Conservation (phyloP, 37 sponge, comb jelly and placozoan genomes). For the Bolinopsis microptera region DNA sequence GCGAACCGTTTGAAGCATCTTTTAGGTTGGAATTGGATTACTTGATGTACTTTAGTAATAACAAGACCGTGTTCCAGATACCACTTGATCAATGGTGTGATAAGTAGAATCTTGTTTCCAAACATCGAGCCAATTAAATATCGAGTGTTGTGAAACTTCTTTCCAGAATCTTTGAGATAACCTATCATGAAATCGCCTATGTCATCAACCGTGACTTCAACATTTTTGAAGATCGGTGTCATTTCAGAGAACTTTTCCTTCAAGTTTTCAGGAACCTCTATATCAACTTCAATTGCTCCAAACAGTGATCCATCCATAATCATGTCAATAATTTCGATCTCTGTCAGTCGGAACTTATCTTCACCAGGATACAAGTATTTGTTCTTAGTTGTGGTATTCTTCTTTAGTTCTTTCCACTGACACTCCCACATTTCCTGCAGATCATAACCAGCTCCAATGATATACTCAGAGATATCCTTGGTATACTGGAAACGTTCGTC, state of each 20-base stretch:
- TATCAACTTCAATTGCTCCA: conserved; percentile 19
- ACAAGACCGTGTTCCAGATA: conserved; percentile 2
- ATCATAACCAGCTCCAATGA: not conserved
- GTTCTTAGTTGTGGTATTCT: not conserved
- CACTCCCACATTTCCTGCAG: not conserved
- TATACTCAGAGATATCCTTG: not conserved
- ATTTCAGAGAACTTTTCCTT: not conserved
- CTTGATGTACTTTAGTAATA: not conserved
- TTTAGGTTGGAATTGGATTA: not conserved
- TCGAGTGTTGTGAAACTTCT: not conserved
- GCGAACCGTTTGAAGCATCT: not conserved
- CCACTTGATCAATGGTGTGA: conserved; percentile 10
- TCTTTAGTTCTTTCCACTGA: not conserved
- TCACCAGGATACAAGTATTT: not conserved
- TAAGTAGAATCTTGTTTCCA: not conserved
- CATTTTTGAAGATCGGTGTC: conserved; percentile 27
- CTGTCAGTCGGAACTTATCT: not conserved
- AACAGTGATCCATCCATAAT: not conserved
- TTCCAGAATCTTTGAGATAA: not conserved
- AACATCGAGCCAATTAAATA: conserved; percentile 36
- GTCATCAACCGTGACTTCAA: not conserved
- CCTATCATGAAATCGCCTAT: conserved; percentile 2
- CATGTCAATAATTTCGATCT: not conserved
- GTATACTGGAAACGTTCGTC: not conserved
- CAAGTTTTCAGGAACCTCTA: not conserved